Conservation (phyloP, 2,797 vertebrate genomes). For the Brotula barbata region DNA sequence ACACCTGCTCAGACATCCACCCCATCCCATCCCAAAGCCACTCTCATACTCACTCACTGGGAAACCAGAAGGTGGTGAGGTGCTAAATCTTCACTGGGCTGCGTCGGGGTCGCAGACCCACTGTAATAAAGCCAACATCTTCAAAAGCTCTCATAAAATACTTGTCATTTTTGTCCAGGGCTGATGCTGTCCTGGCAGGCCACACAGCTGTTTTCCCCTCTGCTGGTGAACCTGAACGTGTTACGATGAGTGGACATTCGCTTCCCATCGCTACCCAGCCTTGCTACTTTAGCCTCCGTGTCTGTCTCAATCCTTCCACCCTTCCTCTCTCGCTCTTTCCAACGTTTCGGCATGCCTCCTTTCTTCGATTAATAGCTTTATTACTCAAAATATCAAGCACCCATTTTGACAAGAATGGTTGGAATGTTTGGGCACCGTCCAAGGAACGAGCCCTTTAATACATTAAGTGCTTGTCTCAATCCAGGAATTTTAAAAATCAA, state of each 20-base stretch:
- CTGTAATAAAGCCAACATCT: slow-evolving; percentile 70
- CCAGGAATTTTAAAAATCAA: no score
- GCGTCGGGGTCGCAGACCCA: slow-evolving; percentile 53
- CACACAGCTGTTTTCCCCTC: slow-evolving; percentile 75
- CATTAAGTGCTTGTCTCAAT: no score
- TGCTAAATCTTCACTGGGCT: slow-evolving; percentile 72
- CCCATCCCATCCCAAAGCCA: not conserved
- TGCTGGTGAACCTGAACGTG: slow-evolving; percentile 42
- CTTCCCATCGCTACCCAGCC: slow-evolving; percentile 17
- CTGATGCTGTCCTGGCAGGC: slow-evolving; percentile 68
- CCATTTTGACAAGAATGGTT: no score
- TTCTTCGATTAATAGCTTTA: no score
- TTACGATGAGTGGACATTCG: slow-evolving; percentile 38
- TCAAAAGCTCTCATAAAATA: slow-evolving; percentile 78
- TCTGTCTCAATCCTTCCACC: not conserved
- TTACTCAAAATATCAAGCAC: no score
- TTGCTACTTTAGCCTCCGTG: not conserved
- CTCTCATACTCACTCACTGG: slow-evolving; percentile 34
- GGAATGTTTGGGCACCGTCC: no score
- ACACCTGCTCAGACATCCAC: slow-evolving; percentile 4
- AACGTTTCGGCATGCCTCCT: no score
- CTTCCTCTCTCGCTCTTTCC: no score
- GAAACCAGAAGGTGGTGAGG: slow-evolving; percentile 73
- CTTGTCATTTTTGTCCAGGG: slow-evolving; percentile 70
- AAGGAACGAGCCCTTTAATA: no score